Conservation (phyloP, 2,888 invertebrate species). For the Anarsia innoxiella region DNA sequence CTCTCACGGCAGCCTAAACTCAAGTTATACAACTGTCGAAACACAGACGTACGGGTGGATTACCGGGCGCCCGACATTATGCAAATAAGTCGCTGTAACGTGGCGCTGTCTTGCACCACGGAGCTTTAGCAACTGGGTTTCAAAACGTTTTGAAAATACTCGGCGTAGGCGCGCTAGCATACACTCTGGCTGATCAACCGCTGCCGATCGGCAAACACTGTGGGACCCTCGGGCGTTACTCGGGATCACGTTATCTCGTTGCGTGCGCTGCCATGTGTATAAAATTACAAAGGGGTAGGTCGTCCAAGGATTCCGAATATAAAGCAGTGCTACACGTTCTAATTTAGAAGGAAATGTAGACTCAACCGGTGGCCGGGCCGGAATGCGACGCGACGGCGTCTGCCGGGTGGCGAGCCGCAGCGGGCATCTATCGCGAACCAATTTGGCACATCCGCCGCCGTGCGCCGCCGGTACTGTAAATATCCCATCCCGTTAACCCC, state of each 20-base stretch:
- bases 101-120: constrained; percentile 65
- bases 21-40: constrained; percentile 53
- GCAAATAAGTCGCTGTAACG: constrained; percentile 66
- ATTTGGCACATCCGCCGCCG: constrained; percentile 72
- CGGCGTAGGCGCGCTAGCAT: constrained; percentile 48
- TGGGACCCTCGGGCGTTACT: constrained; percentile 34
- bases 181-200: constrained; percentile 33
- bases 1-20: constrained; percentile 31
- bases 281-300: constrained; percentile 25
- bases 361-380: constrained; percentile 59
- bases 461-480: constrained; percentile 61
- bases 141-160: constrained; percentile 68
- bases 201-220: constrained; percentile 34
- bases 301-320: constrained; percentile 33
- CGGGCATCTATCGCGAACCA: constrained; percentile 56
- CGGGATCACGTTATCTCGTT: constrained; percentile 26
- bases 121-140: constrained; percentile 64
- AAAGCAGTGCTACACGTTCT: constrained; percentile 34
- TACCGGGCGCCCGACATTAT: constrained; percentile 62
- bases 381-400: constrained; percentile 65
- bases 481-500: constrained; percentile 43
- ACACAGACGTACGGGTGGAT: constrained; percentile 42
- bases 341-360: constrained; percentile 43
- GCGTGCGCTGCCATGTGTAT: constrained; percentile 34
- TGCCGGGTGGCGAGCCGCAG: constrained; percentile 51